A percentile compares a stretch with the other conserved stretches of the same genome.
These are phyloP conservation scores for Saccostrea glomerata DNA, from an alignment of 1,140 invertebrate genomes.

Conservation along the genomic window DNA sequence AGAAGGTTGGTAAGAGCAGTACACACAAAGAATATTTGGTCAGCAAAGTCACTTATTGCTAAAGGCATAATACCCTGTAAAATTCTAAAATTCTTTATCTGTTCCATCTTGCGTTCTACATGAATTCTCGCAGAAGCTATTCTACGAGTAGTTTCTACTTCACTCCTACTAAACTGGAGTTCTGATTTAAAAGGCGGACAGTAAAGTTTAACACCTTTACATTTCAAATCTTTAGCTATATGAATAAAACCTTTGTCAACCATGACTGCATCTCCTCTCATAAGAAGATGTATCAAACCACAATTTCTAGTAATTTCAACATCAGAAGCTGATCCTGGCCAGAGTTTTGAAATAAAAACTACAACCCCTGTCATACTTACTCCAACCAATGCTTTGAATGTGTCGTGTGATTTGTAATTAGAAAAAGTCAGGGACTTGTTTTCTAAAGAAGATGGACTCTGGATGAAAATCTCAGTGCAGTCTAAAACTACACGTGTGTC, in stretches of 20 bases:
- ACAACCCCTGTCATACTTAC: conserved; percentile 35
- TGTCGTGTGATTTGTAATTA: too few species aligned
- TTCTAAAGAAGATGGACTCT: too few species aligned
- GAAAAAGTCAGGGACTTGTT: too few species aligned
- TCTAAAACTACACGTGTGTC: too few species aligned
- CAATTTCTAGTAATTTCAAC: conserved; percentile 51
- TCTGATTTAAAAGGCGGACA: too few species aligned
- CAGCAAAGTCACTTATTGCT: too few species aligned
- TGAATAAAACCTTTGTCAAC: conserved; percentile 55
- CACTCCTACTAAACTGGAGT: conserved; percentile 40
- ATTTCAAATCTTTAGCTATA: neutral
- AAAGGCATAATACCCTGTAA: too few species aligned
- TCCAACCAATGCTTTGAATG: conserved; percentile 37
- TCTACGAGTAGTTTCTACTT: conserved; percentile 45
- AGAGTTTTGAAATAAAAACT: conserved; percentile 51
- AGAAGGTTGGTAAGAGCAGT: too few species aligned
- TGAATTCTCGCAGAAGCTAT: conserved; percentile 50
- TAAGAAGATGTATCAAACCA: conserved; percentile 41
- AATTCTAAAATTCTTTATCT: conserved; percentile 54
- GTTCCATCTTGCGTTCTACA: conserved; percentile 51
- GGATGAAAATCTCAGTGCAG: too few species aligned
- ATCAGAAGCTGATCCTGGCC: conserved; percentile 44
- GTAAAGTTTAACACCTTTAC: conserved; percentile 34
- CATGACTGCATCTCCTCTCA: conserved; percentile 49
- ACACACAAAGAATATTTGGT: too few species aligned